Percentiles rank a stretch among this genome's conserved stretches.
These are phyloP conservation scores for Lasiurus borealis DNA, from an alignment of 2,113 vertebrate genomes.

Conservation along the genomic window DNA sequence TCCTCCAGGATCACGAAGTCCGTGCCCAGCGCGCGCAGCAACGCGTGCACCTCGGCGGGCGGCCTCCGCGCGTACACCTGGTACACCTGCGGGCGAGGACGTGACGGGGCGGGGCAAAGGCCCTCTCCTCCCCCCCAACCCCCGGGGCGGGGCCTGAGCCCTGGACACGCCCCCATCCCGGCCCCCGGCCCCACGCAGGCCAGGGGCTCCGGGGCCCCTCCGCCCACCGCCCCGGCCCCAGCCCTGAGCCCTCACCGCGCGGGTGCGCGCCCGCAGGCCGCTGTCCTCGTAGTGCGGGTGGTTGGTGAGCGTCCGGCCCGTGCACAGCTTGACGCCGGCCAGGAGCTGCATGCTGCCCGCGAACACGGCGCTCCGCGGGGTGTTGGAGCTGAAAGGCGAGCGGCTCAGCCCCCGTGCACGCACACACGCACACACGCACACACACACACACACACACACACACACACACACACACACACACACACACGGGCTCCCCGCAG, in stretches of 20 bases:
- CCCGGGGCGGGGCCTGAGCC: background rate
- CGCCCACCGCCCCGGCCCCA: background rate
- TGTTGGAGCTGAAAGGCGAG: slow-evolving; percentile 90
- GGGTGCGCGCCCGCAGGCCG: slow-evolving; percentile 94
- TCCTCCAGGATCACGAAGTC: slow-evolving; percentile 96
- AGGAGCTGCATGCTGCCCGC: slow-evolving; percentile 99
- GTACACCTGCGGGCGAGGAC: slow-evolving; percentile 90
- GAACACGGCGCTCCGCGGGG: slow-evolving; percentile 93
- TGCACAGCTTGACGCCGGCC: slow-evolving; percentile 98
- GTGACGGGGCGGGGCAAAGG: background rate
- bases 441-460: too few species aligned
- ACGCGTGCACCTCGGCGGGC: slow-evolving; percentile 90
- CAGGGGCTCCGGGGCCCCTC: too few species aligned
- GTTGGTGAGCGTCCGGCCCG: slow-evolving; percentile 95
- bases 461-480: too few species aligned
- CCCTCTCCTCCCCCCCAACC: background rate
- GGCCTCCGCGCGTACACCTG: slow-evolving; percentile 95
- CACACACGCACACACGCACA: too few species aligned
- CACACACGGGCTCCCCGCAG: background rate
- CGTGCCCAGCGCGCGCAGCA: slow-evolving; percentile 91
- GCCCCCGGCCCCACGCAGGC: too few species aligned
- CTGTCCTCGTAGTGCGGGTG: slow-evolving; percentile 98
- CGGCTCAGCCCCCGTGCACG: slow-evolving; percentile 27
- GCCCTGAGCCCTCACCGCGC: slow-evolving; percentile 87
- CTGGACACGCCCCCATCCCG: background rate